phyloP scores from a whole-genome alignment of 2,888 invertebrate species.

The Papilio protenor region DNA sequence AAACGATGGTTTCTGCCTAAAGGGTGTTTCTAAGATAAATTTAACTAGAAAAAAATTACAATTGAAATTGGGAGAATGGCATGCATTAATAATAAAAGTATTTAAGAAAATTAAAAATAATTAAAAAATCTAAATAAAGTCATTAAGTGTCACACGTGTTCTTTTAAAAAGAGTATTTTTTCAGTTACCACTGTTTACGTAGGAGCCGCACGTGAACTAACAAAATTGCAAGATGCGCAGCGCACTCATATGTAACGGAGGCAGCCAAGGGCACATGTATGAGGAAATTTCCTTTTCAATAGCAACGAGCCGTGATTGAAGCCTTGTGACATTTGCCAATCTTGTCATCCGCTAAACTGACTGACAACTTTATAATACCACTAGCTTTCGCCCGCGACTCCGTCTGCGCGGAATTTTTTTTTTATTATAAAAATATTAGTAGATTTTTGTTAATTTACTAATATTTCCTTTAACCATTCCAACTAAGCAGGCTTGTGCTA shows the following conservation, averaged over 20 bases:
- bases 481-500: no score
- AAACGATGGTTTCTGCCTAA: neutral
- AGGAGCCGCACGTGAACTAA: neutral
- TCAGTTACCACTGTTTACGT: neutral
- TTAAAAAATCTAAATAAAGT: no score
- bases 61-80: neutral
- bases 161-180: neutral
- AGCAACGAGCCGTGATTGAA: neutral
- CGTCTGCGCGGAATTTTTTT: no score
- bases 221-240: neutral
- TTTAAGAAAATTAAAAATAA: neutral
- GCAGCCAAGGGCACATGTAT: neutral
- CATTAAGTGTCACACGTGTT: neutral
- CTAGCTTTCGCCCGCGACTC: no score
- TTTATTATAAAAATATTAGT: no score
- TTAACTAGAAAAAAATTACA: neutral
- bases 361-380: no score
- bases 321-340: constrained; percentile 23
- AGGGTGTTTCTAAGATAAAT: neutral
- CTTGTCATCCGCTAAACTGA: neutral
- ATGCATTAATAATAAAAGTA: neutral
- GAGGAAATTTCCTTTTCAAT: constrained; percentile 29
- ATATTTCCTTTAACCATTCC: no score
- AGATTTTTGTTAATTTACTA: no score
- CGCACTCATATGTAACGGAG: neutral